Base-by-base conservation (phyloP, 92 coral and sea anemone species). In the Epizoanthus illoricatus region DNA sequence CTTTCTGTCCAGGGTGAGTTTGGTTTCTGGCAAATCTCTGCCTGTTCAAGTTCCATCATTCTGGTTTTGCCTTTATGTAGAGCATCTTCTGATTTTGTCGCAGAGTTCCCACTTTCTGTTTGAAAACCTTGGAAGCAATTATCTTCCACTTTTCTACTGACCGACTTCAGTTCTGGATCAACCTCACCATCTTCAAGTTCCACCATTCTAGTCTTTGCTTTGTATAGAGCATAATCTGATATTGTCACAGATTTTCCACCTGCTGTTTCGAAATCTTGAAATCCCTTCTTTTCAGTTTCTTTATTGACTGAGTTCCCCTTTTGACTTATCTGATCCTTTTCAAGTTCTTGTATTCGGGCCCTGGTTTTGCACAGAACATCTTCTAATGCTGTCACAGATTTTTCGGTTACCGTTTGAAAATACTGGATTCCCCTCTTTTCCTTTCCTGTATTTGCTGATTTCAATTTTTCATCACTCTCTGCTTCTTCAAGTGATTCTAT, bases 361-460 rank as follows among this genome's bases (percentile, higher is more conserved):
- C 47, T 78, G 0, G 91, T 91, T 67, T 85, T 85, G 73, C 81
- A 54, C 73, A 94, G 33, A 2, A 90, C 82, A 62, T 87, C 73
- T 45, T 86, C 85, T 3, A 66, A 42, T 11, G 56, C 39, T 18
- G 64, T 60, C 68, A 49, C 59, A 71, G 71, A 54, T 42, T 85
- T 54, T 59, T 66, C 88, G 17, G 74, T 67, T 43, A 75, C 83
- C 20, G 54, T 69, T 5, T 40, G 71, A 76, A 79, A 76, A 17
- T 42, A 65, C 20, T 69, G 54, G 49, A 33, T 33, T 24, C 33
- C 45, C 12, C n/a, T 72, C 41, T 45, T 43, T 72, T 72, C 43
- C 9, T 3, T 12, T n/a, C 18, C 76, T 4, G 58, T 2, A 39
- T 72, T 23, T n/a, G 11, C 15, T 1, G 61, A 16, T 39, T n/a